Evolutionary conservation across 2,113 vertebrate genomes (phyloP).

Genomic region (Heterotilapia buettikoferi): DNA sequence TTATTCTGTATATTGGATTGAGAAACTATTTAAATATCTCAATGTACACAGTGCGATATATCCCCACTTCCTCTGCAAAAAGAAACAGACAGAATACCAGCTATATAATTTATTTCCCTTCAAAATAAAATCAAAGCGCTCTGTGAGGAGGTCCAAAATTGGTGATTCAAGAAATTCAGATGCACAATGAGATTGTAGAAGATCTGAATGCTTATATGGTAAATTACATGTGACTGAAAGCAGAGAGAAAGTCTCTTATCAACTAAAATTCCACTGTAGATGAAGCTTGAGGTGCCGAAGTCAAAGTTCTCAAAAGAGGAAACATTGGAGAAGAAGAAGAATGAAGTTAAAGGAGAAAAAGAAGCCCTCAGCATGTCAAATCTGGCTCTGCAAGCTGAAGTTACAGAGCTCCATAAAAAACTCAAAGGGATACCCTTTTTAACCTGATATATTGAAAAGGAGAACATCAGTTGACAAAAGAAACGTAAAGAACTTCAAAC

Average conservation of each 20-base stretch:
- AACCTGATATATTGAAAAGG: neutral
- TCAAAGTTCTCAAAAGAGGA: neutral
- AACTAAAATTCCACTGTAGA: neutral
- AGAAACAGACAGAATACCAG: neutral
- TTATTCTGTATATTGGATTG: neutral
- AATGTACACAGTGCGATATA: neutral
- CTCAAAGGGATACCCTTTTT: neutral
- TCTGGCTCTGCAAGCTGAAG: neutral
- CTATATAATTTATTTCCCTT: neutral
- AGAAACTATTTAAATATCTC: neutral
- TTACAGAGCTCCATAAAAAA: neutral
- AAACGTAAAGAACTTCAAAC: neutral
- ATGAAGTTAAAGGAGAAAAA: neutral
- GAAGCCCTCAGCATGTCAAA: neutral
- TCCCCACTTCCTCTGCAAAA: neutral
- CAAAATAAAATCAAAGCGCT: neutral
- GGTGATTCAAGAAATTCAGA: neutral
- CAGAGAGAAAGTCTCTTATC: neutral
- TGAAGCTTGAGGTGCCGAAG: neutral
- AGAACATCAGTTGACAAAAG: neutral
- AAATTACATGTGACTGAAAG: neutral
- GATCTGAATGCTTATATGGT: neutral
- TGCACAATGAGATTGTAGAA: neutral
- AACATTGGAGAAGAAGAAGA: neutral
- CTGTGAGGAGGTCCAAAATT: neutral